phyloP scores from a whole-genome alignment of 64 coral and sea anemone genomes.

The Acropora tenuis region DNA sequence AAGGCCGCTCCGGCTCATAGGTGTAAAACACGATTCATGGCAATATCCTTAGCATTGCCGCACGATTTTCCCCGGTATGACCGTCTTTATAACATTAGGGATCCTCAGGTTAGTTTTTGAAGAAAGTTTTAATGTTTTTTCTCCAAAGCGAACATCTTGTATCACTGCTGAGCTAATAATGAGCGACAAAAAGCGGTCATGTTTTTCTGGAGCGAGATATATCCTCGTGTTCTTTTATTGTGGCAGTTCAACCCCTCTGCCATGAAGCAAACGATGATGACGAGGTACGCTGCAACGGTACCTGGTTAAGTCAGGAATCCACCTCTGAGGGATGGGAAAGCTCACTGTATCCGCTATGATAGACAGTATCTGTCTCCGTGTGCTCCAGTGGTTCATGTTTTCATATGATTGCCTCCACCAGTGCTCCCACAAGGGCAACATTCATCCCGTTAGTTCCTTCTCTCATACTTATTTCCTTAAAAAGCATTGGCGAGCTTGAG shows the following conservation, averaged over 20 bases:
- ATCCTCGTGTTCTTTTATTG: too few relatives aligned
- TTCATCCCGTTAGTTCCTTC: not conserved
- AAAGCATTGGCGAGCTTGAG: not conserved
- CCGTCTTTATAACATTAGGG: constrained; percentile 12
- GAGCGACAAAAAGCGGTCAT: too few relatives aligned
- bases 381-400: not conserved
- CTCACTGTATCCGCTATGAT: too few relatives aligned
- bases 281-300: too few relatives aligned
- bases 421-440: not conserved
- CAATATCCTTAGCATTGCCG: constrained; percentile 22
- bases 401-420: not conserved
- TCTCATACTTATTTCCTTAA: not conserved
- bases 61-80: constrained; percentile 36
- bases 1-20: not conserved
- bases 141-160: constrained; percentile 41
- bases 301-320: too few relatives aligned
- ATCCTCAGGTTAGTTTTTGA: not conserved
- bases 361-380: not conserved
- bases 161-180: not conserved
- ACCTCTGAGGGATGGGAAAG: too few relatives aligned
- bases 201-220: too few relatives aligned
- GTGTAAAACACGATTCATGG: not conserved
- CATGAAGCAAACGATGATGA: too few relatives aligned
- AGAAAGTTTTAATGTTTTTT: constrained; percentile 36
- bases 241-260: too few relatives aligned